Conservation (phyloP, 1,140 invertebrate species). For the Dendrolimus punctatus region DNA sequence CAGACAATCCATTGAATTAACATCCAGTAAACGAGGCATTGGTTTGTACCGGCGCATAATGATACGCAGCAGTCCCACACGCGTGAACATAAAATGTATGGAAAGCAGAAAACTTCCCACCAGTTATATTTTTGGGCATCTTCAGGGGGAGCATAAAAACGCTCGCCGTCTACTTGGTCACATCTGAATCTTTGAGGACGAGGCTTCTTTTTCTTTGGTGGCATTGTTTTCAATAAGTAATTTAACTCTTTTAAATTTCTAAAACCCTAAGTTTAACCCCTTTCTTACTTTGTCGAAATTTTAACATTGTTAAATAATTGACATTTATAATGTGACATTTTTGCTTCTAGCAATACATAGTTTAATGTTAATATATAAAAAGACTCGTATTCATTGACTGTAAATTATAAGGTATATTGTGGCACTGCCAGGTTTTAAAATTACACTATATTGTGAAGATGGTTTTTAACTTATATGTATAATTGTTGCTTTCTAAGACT, state of each 20-base stretch:
- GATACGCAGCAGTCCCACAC: conserved; percentile 47
- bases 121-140: conserved; percentile 46
- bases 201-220: conserved; percentile 28
- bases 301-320: too few species aligned
- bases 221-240: conserved; percentile 19
- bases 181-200: conserved; percentile 25
- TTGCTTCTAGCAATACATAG: too few species aligned
- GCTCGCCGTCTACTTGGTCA: conserved; percentile 32
- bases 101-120: conserved; percentile 60
- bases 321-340: too few species aligned
- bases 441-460: too few species aligned
- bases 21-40: conserved; percentile 57
- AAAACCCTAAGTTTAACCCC: not conserved
- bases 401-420: too few species aligned
- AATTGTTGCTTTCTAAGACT: too few species aligned
- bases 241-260: not conserved
- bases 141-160: conserved; percentile 36
- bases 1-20: conserved; percentile 52
- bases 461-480: too few species aligned
- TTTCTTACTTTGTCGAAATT: too few species aligned
- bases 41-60: conserved; percentile 48
- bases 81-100: conserved; percentile 48
- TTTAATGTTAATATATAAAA: too few species aligned
- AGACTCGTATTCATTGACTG: too few species aligned
- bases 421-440: too few species aligned